Conservation (phyloP, 1,140 invertebrate genomes). For the Euschistus heros region DNA sequence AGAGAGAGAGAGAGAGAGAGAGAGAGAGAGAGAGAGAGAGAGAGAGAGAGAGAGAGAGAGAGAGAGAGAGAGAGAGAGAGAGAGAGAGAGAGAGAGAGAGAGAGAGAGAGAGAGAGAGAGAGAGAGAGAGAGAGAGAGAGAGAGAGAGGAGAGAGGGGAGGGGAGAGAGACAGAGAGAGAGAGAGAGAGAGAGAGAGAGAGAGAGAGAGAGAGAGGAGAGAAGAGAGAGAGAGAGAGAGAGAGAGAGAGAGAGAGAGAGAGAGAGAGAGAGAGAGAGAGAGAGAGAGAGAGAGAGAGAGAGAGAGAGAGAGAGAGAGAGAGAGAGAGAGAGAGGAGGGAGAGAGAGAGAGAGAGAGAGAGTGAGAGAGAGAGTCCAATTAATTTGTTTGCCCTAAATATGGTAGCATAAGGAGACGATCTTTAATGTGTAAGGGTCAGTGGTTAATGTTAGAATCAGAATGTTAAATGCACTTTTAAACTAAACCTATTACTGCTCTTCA, state of each 20-base stretch:
- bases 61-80: background rate
- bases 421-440: too few relatives aligned
- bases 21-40: slow-evolving; percentile 29
- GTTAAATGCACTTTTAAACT: too few relatives aligned
- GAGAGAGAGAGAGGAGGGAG: slow-evolving; percentile 23
- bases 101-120: slow-evolving; percentile 4
- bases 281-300: slow-evolving; percentile 9
- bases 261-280: slow-evolving; percentile 20
- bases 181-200: slow-evolving; percentile 20
- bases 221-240: slow-evolving; percentile 16
- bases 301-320: slow-evolving; percentile 21
- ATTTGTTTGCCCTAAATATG: too few relatives aligned
- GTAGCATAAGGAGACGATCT: too few relatives aligned
- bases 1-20: slow-evolving; percentile 29
- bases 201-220: background rate
- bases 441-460: too few relatives aligned
- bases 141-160: slow-evolving; percentile 19
- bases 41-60: slow-evolving; percentile 1
- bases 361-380: slow-evolving; percentile 9
- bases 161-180: slow-evolving; percentile 13
- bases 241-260: slow-evolving; percentile 20
- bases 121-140: slow-evolving; percentile 21
- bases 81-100: slow-evolving; percentile 13
- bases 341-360: slow-evolving; percentile 21
- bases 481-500: too few relatives aligned